These are phyloP conservation scores for Gallinago paraguaiae DNA, from an alignment of 2,113 vertebrate species.

Conservation along the genomic window DNA sequence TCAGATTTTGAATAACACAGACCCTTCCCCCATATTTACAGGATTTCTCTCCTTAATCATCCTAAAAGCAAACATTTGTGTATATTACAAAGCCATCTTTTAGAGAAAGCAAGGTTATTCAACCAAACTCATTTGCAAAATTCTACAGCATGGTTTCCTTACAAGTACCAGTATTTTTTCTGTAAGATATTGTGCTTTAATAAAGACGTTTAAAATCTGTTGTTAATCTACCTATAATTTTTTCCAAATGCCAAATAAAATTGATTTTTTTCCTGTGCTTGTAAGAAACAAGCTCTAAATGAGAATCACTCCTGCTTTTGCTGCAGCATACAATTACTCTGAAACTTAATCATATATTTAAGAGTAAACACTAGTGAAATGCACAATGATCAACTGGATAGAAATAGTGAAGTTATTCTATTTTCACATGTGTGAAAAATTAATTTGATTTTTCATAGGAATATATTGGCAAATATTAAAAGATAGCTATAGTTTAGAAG, in stretches of 20 bases:
- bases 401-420: not conserved
- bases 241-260: constrained; percentile 30
- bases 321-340: not conserved
- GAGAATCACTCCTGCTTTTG: not conserved
- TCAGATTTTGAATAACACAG: not conserved
- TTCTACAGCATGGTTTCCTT: not conserved
- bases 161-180: not conserved
- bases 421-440: not conserved
- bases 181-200: not conserved
- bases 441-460: not conserved
- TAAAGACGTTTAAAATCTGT: not conserved
- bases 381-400: not conserved
- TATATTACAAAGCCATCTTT: not conserved
- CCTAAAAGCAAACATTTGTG: not conserved
- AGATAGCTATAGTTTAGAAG: not conserved
- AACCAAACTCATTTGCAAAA: not conserved
- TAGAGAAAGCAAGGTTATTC: not conserved
- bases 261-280: not conserved
- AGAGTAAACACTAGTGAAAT: not conserved
- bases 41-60: not conserved
- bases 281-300: not conserved
- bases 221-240: not conserved
- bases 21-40: not conserved
- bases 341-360: not conserved
- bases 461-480: not conserved